These are phyloP conservation scores for Cylloceria caligata DNA, from an alignment of 2,888 invertebrate genomes.

Conservation along the genomic window DNA sequence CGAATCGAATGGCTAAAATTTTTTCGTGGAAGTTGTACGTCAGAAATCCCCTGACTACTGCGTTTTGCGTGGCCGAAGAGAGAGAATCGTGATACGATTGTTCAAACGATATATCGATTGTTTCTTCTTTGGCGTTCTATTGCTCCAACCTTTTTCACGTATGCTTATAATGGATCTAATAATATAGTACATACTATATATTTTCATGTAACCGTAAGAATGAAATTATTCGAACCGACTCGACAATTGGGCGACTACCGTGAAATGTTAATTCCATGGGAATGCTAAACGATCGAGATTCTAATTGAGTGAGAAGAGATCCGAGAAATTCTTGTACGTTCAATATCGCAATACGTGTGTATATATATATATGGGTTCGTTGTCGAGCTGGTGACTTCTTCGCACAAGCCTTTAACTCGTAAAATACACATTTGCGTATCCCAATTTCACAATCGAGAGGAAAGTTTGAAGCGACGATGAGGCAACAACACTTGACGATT, in stretches of 20 bases:
- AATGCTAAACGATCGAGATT: constrained; percentile 31
- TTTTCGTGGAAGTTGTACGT: constrained; percentile 32
- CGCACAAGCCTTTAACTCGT: constrained; percentile 51
- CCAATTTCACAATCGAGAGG: constrained; percentile 59
- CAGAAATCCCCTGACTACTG: constrained; percentile 7
- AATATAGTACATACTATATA: constrained; percentile 2
- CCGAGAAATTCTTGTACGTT: constrained; percentile 26
- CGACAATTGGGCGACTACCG: neutral
- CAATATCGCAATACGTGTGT: constrained; percentile 25
- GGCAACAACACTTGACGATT: constrained; percentile 35
- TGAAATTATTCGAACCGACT: constrained; percentile 20
- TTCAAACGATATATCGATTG: constrained; percentile 55
- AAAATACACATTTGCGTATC: constrained; percentile 56
- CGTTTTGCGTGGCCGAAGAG: constrained; percentile 29
- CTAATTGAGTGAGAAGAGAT: constrained; percentile 43
- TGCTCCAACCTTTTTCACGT: constrained; percentile 25
- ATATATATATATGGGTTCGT: constrained; percentile 4
- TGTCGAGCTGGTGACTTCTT: constrained; percentile 54
- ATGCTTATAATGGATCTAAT: constrained; percentile 12
- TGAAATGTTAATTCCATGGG: constrained; percentile 35
- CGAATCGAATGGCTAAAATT: constrained; percentile 37
- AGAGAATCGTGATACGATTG: constrained; percentile 59
- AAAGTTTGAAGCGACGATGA: constrained; percentile 40
- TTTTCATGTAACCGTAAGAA: constrained; percentile 23
- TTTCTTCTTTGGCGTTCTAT: constrained; percentile 32